Conservation (phyloP, 2,888 invertebrate species). For the Sepioteuthis lessoniana region DNA sequence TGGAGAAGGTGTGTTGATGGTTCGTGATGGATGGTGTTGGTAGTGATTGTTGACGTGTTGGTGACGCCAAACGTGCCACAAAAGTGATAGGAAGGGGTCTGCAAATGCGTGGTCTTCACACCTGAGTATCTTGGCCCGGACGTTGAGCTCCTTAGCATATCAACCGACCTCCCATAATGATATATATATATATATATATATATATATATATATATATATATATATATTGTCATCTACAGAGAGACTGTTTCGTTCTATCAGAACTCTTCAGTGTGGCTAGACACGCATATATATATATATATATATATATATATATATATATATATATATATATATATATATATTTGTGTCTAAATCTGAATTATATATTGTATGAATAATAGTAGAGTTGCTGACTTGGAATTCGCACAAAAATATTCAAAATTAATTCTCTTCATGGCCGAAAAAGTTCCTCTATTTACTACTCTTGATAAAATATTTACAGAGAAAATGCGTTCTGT, state of each 20-base stretch:
- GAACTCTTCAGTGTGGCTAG: too few relatives aligned
- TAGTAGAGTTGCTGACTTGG: too few relatives aligned
- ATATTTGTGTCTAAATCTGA: too few relatives aligned
- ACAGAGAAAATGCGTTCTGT: too few relatives aligned
- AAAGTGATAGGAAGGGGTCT: background rate
- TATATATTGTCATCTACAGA: too few relatives aligned
- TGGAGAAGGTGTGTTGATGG: background rate
- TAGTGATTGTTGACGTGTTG: background rate
- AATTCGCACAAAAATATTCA: too few relatives aligned
- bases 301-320: background rate
- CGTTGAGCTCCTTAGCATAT: background rate
- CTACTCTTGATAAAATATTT: too few relatives aligned
- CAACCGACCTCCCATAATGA: background rate
- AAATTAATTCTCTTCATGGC: too few relatives aligned
- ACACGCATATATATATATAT: background rate
- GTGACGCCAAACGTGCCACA: conserved; percentile 9
- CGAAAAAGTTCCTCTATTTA: too few relatives aligned
- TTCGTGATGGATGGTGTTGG: background rate
- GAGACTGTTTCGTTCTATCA: too few relatives aligned
- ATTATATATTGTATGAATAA: too few relatives aligned
- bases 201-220: background rate
- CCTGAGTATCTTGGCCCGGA: background rate
- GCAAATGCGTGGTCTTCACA: background rate
- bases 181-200: background rate
- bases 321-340: too few relatives aligned